phyloP scores from a whole-genome alignment of 2,113 vertebrate species.

The Tamias sibiricus region DNA sequence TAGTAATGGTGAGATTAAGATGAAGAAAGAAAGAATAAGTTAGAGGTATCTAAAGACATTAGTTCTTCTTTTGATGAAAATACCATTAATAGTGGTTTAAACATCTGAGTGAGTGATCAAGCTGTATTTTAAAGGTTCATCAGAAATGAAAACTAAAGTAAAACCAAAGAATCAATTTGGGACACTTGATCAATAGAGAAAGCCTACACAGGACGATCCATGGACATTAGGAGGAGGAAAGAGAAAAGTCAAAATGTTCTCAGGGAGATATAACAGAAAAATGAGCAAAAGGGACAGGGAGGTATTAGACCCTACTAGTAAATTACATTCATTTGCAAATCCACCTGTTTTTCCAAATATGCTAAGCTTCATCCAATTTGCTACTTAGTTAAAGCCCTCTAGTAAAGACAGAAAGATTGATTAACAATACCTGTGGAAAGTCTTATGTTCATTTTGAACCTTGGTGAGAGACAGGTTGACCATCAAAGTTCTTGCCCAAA shows the following conservation, averaged over 20 bases:
- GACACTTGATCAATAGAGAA: slow-evolving; percentile 4
- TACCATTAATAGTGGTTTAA: background rate
- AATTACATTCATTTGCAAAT: background rate
- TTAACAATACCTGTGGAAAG: background rate
- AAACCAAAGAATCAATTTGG: background rate
- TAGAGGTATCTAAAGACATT: slow-evolving; percentile 16
- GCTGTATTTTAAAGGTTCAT: background rate
- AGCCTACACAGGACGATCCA: background rate
- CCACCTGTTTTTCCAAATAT: background rate
- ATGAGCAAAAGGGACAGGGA: background rate
- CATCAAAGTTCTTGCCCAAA: background rate
- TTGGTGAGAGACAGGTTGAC: background rate
- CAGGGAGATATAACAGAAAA: background rate
- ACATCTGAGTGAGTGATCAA: background rate
- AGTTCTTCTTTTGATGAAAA: slow-evolving; percentile 38
- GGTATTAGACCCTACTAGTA: background rate
- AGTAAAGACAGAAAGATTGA: background rate
- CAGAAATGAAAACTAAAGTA: background rate
- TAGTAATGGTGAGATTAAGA: slow-evolving; percentile 56
- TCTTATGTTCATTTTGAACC: background rate
- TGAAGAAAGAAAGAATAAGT: background rate
- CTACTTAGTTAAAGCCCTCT: slow-evolving; percentile 1
- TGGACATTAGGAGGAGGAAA: background rate
- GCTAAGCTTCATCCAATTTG: background rate
- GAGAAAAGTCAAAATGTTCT: background rate